Percentiles rank a stretch among this genome's conserved stretches.
Conservation (phyloP, 2,113 vertebrate species). For the Cochlearius cochlearius region DNA sequence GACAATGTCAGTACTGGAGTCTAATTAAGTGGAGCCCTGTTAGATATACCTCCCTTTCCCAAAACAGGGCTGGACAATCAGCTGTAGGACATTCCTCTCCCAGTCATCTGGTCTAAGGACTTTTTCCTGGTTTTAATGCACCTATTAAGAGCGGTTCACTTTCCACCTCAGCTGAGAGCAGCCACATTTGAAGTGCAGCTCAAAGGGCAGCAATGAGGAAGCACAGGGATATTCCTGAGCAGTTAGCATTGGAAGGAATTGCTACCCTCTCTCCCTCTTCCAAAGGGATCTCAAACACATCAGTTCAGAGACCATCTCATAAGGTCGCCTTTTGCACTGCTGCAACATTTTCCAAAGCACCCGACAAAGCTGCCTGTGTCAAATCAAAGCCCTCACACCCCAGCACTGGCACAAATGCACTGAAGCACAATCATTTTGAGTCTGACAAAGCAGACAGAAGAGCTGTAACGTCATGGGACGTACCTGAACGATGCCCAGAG, state of each 20-base stretch:
- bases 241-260: not conserved
- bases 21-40: not conserved
- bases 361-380: not conserved
- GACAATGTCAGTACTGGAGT: not conserved
- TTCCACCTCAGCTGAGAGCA: not conserved
- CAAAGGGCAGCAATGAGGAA: not conserved
- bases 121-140: not conserved
- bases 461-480: not conserved
- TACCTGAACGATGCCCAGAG: constrained; percentile 95
- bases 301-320: not conserved
- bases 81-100: not conserved
- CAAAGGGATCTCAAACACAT: not conserved
- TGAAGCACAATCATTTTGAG: not conserved
- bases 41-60: not conserved
- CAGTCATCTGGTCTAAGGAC: not conserved
- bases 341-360: not conserved
- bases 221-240: not conserved
- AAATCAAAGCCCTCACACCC: not conserved
- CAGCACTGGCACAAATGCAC: not conserved
- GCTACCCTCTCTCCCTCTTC: not conserved
- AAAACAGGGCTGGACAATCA: not conserved
- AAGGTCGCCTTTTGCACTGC: not conserved
- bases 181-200: not conserved
- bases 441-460: not conserved
- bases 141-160: not conserved